These are phyloP conservation scores for Caenorhabditis latens DNA, from an alignment of 1,140 invertebrate genomes.

Conservation along the genomic window DNA sequence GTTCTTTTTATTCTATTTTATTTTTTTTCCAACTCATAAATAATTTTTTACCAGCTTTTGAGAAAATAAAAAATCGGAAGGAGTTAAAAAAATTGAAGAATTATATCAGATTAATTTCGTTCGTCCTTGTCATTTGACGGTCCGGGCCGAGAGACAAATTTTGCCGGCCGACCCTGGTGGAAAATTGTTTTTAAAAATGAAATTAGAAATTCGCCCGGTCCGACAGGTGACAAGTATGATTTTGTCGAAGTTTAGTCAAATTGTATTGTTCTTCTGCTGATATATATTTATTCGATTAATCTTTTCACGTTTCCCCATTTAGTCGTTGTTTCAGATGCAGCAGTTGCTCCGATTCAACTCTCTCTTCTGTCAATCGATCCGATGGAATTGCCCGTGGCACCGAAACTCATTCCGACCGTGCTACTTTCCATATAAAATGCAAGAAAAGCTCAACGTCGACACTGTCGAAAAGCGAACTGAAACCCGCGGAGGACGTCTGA, in stretches of 20 bases:
- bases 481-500: conserved; percentile 71
- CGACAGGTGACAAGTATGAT: too few species aligned
- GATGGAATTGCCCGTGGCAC: conserved; percentile 74
- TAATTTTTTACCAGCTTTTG: neutral
- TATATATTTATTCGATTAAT: neutral
- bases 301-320: neutral
- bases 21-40: neutral
- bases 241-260: too few species aligned
- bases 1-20: neutral
- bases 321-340: neutral
- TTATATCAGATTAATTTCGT: too few species aligned
- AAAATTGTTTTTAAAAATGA: too few species aligned
- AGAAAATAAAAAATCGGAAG: too few species aligned
- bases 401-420: conserved; percentile 71
- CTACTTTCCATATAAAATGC: conserved; percentile 72
- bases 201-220: too few species aligned
- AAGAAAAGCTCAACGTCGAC: conserved; percentile 65
- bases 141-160: too few species aligned
- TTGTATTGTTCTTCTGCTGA: neutral
- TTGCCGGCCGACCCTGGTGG: too few species aligned
- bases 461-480: conserved; percentile 67
- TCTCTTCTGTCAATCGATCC: conserved; percentile 58
- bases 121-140: too few species aligned
- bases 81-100: too few species aligned
- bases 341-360: conserved; percentile 5